Evolutionary conservation across 2,888 invertebrate genomes (phyloP), one percentile per base, ranked within the genome.

Genomic region (Horisme vitalbata): DNA sequence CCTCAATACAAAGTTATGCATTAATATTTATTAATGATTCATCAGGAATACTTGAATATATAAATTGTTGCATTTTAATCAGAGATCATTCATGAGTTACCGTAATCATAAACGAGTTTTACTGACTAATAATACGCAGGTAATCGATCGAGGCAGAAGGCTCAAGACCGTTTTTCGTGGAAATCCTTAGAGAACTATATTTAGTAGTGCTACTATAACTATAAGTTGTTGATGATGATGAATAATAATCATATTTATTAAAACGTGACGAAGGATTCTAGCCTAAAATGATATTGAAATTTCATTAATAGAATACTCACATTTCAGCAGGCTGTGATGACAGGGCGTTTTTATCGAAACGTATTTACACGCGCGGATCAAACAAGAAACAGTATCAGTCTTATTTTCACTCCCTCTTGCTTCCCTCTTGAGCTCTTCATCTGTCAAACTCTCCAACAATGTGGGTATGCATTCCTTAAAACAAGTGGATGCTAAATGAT

Each of bases 371-470:
- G 96, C 95, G 85, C 97, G 96, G 54, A 99, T 96, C 76, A 99
- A 96, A 59, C 96, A 95, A 53, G 98, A 97, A 59, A 99, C 95
- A 36, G 97, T 96, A 86, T 99, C 99, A 79, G 97, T 98, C 87
- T 98, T 98, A 55, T 96, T 96, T 83, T 98, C 98, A 72, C 95
- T 95, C 9, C 92, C 92, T 75, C 98, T 97, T 3, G 97, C 97
- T 87, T 99, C 99, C 63, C 96, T 95, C 78, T 99, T 99, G 48
- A 99, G 83, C 77, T 99, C 98, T 55, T 98, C 98, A 79, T 99
- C 98, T 12, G 97, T 96, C 70, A 99, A 91, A 83, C 96, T 95
- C 75, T 98, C 97, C 73, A 99, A 90, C 71, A 97, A 93, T 68
- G 94, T 93, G 53, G 97, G 95, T 61, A 98, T 95, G 82, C 96